A percentile compares a stretch with the other conserved stretches of the same genome.
Evolutionary conservation across 2,888 invertebrate species (phyloP).

Genomic region (Heliconius ismenius): DNA sequence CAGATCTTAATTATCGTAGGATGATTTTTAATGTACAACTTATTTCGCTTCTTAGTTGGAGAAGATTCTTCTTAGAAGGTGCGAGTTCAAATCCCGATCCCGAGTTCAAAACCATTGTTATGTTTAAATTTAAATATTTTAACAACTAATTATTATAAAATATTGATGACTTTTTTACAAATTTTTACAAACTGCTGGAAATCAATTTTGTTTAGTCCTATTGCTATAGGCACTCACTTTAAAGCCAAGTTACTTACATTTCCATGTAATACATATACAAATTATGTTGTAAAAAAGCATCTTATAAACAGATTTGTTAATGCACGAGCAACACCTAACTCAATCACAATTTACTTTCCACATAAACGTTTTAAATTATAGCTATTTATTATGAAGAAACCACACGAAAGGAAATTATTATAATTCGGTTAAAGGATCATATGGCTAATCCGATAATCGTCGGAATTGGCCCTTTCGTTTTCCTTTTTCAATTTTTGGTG

Average conservation of each 20-base stretch:
- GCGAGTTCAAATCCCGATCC: too few relatives aligned
- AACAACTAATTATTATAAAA: too few relatives aligned
- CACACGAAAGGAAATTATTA: slow-evolving; percentile 50
- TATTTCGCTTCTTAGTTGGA: too few relatives aligned
- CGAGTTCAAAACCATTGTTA: too few relatives aligned
- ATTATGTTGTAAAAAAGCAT: not conserved
- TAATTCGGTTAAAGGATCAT: slow-evolving; percentile 49
- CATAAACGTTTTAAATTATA: slow-evolving; percentile 42
- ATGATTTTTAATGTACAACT: too few relatives aligned
- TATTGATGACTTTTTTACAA: too few relatives aligned
- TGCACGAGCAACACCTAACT: slow-evolving; percentile 25
- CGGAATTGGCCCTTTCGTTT: slow-evolving; percentile 45
- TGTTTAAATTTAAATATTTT: too few relatives aligned
- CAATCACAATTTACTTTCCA: slow-evolving; percentile 44
- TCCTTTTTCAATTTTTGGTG: slow-evolving; percentile 36
- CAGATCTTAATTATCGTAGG: too few relatives aligned
- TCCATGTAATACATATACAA: not conserved
- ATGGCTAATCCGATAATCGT: slow-evolving; percentile 51
- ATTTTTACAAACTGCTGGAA: too few relatives aligned
- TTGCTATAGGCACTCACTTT: too few relatives aligned
- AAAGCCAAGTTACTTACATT: not conserved
- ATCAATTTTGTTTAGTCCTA: too few relatives aligned
- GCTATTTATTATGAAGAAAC: slow-evolving; percentile 35
- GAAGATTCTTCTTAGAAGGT: too few relatives aligned
- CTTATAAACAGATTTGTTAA: slow-evolving; percentile 29